Percentiles rank a stretch among this genome's conserved stretches.
These are phyloP conservation scores for Serripes groenlandicus DNA, from an alignment of 2,888 invertebrate genomes.

Conservation along the genomic window DNA sequence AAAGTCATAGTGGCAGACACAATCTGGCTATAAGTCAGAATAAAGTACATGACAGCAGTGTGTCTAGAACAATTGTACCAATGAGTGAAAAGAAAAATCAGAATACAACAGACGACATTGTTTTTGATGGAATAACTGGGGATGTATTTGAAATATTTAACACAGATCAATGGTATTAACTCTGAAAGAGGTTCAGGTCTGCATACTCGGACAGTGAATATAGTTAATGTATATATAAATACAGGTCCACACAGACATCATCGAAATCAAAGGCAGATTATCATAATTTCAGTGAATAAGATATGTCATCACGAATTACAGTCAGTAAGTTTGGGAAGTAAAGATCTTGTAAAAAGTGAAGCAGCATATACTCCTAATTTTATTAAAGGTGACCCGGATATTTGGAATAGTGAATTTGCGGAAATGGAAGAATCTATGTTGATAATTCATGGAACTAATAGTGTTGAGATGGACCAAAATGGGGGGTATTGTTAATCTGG, in stretches of 20 bases:
- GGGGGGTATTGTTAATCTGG: not conserved
- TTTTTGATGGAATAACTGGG: conserved; percentile 35
- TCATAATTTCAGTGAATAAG: conserved; percentile 51
- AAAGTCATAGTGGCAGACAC: not conserved
- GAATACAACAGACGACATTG: not conserved
- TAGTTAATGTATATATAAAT: conserved; percentile 1
- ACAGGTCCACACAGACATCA: not conserved
- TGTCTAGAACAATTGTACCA: conserved; percentile 6
- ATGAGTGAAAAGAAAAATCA: not conserved
- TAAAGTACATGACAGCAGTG: not conserved
- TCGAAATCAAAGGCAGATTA: conserved; percentile 43
- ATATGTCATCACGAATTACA: conserved; percentile 32
- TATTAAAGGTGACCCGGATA: conserved; percentile 21
- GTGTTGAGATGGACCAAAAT: not conserved
- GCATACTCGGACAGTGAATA: not conserved
- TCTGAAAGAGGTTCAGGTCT: conserved; percentile 19
- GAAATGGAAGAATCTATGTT: conserved; percentile 12
- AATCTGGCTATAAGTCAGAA: not conserved
- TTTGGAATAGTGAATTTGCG: not conserved
- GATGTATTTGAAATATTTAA: conserved; percentile 53
- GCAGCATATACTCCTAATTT: no score
- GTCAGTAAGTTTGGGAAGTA: conserved; percentile 4
- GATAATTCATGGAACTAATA: not conserved
- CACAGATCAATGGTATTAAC: conserved; percentile 25
- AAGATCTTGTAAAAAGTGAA: not conserved